A percentile compares a stretch with the other conserved stretches of the same genome.
Evolutionary conservation across 2,797 vertebrate genomes (phyloP).

Genomic region (Paratrypauchen microcephalus): DNA sequence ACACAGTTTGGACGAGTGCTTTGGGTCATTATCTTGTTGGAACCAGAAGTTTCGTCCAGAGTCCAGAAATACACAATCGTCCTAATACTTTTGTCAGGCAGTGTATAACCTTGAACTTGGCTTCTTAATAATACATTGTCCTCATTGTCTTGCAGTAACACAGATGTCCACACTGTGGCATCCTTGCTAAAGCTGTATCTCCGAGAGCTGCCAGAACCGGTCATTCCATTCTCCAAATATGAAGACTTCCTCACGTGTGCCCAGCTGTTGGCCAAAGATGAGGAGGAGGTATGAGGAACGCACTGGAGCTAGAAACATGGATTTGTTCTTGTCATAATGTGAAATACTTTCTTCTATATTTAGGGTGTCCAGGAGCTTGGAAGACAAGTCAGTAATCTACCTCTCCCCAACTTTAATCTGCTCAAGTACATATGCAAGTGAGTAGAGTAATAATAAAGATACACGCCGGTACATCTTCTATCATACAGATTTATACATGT

Average conservation of each 20-base stretch:
- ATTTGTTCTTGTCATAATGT: not conserved
- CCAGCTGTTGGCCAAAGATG: conserved; percentile 92
- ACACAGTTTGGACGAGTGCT: too few relatives aligned
- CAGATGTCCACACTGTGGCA: conserved; percentile 95
- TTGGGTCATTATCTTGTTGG: too few relatives aligned
- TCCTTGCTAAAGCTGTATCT: conserved; percentile 95
- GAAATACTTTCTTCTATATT: not conserved
- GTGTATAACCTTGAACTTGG: not conserved
- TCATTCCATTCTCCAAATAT: conserved; percentile 93
- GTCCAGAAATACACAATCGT: too few relatives aligned
- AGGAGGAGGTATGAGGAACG: conserved; percentile 84
- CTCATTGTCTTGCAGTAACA: conserved; percentile 79
- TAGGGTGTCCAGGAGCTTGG: conserved; percentile 91
- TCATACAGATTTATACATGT: not conserved
- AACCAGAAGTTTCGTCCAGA: too few relatives aligned
- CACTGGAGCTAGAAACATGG: not conserved
- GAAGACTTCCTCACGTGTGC: conserved; percentile 94
- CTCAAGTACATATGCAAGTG: conserved; percentile 98
- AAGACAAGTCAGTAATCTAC: conserved; percentile 88
- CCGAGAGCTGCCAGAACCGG: conserved; percentile 92
- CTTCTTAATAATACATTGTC: not conserved
- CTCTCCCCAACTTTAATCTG: conserved; percentile 93
- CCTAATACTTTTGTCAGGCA: too few relatives aligned
- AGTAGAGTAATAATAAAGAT: conserved; percentile 46
- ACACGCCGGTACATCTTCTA: too few relatives aligned